Percentiles rank a stretch among this genome's conserved stretches.
Evolutionary conservation across 2,113 vertebrate genomes (phyloP).

Genomic region (Camelus bactrianus): DNA sequence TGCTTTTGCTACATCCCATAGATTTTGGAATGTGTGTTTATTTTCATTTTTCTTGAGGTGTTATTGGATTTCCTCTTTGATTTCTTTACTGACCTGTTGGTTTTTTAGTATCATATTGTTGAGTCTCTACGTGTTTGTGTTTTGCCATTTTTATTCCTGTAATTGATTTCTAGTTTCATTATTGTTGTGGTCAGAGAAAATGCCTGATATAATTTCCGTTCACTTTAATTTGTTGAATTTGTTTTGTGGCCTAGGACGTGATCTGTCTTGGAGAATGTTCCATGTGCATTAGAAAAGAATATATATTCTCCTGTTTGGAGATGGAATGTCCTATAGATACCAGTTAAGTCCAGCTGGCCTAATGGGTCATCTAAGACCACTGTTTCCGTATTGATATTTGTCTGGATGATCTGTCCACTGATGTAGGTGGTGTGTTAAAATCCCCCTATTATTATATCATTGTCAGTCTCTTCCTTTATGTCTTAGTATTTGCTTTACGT

Average conservation of each 20-base stretch:
- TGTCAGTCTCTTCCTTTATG: background rate
- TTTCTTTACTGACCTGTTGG: background rate
- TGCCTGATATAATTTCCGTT: background rate
- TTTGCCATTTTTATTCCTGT: background rate
- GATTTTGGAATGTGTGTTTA: accelerated
- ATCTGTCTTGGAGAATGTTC: background rate
- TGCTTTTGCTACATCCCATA: background rate
- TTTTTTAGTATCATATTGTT: too few relatives aligned
- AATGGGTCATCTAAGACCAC: background rate
- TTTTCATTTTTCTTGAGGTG: background rate
- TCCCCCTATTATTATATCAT: accelerated
- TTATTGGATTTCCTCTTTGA: background rate
- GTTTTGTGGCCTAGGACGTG: background rate
- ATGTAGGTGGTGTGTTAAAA: background rate
- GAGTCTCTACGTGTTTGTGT: background rate
- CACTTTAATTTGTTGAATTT: background rate
- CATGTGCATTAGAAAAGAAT: background rate
- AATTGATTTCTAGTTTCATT: background rate
- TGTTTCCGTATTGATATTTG: background rate
- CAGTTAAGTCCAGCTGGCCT: background rate
- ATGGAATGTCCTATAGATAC: background rate
- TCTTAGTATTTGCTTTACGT: too few relatives aligned
- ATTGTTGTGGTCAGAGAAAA: background rate
- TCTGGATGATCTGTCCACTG: background rate
- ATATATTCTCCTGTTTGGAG: background rate